Base-by-base conservation (phyloP, 1,140 invertebrate species). In the Aphelenchoides avenae region DNA sequence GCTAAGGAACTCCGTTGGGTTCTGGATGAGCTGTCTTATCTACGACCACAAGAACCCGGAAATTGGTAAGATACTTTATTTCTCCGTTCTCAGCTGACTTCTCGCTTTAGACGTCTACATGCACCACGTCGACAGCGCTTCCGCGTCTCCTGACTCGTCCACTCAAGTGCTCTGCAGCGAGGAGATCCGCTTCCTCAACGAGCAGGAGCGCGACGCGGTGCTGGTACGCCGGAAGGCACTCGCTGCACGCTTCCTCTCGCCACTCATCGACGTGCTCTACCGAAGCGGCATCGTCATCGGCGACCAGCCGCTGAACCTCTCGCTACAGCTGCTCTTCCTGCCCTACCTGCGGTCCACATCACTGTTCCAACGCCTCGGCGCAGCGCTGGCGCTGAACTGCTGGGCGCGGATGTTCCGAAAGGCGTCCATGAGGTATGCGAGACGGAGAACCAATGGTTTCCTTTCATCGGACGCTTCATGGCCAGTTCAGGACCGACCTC, bases 241-340 rank as follows among this genome's bases (percentile, higher is more conserved):
- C 9, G 65, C 66, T 11, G 70, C 65, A 1, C 55, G 53, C 9
- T 72, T 73, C 34, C 40, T 70, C 18, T 68, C 68, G 18, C 70
- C 59, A 27, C 33, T 66, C 9, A 29, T 66, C 18, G 58, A 66
- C 26, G 43, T 36, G 0, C 64, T 66, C 2, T 66, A 64, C 46
- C 54, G 46, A 15, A 48, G 27, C n/a, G 50, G 37, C 2, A 20
- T 29, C 5, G 15, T 27, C 11, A 52, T 66, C 31, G 48, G 44
- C 6, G 57, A 67, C 24, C 66, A 68, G 43, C 52, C 52, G 13
- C 11, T 68, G 11, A 29, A 52, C 42, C 11, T 64, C 3, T 53
- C 52, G 2, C 26, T 68, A 27, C 66, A 68, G 34, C 62, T 68
- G 4, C 37, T 67, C 26, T 71, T 68, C 36, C 26, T 57, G 22